phyloP scores from a whole-genome alignment of 2,797 vertebrate species.

The Cossypha caffra region DNA sequence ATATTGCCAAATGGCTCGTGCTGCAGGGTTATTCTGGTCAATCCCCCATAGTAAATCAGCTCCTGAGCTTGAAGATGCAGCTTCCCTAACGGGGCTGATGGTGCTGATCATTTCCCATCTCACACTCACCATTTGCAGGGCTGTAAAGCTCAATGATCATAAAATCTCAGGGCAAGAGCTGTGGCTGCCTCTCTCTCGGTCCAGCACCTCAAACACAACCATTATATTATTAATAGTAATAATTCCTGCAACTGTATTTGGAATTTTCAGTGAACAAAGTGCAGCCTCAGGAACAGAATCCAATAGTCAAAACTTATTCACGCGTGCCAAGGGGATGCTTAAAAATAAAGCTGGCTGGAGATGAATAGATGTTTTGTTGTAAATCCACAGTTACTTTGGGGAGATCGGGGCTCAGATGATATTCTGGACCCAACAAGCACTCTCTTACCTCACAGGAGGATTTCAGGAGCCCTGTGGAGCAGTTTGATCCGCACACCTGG shows the following conservation, averaged over 20 bases:
- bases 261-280: not conserved
- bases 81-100: not conserved
- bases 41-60: not conserved
- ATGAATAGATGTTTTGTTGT: conserved; percentile 39
- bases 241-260: not conserved
- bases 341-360: conserved; percentile 45
- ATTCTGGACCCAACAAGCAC: not conserved
- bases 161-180: not conserved
- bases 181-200: not conserved
- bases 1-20: not conserved
- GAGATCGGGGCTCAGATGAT: not conserved
- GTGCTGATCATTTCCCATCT: not conserved
- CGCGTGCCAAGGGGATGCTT: conserved; percentile 13
- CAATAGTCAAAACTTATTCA: not conserved
- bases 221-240: conserved; percentile 3
- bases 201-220: not conserved
- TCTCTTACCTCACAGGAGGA: not conserved
- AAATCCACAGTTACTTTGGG: not conserved
- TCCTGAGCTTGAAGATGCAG: not conserved
- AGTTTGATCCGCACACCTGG: not conserved
- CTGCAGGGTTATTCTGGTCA: not conserved
- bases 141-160: not conserved
- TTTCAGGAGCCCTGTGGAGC: not conserved
- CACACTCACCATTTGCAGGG: not conserved
- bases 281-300: conserved; percentile 26